Conservation (phyloP, 92 coral and sea anemone species). For the Palythoa grandiflora region DNA sequence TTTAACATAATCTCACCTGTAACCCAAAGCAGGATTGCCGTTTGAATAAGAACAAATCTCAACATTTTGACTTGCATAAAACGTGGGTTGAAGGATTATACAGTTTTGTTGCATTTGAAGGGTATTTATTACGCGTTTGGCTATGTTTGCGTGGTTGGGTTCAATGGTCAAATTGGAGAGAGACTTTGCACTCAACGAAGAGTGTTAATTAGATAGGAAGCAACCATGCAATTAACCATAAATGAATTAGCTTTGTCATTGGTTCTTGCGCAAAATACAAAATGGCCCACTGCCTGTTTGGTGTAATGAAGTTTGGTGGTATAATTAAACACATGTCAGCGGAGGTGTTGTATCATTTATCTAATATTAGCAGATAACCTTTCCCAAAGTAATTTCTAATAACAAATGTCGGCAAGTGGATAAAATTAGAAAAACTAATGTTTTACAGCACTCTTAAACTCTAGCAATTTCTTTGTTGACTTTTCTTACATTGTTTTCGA, state of each 20-base stretch:
- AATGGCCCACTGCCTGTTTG: slow-evolving; percentile 16
- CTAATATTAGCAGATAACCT: slow-evolving; percentile 22
- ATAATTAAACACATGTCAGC: neutral
- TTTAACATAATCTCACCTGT: slow-evolving; percentile 9
- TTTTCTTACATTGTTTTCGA: neutral
- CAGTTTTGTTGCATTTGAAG: neutral
- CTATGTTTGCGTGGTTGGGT: slow-evolving; percentile 35
- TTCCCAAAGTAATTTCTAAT: slow-evolving; percentile 15
- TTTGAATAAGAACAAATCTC: slow-evolving; percentile 21
- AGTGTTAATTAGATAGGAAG: slow-evolving; percentile 19
- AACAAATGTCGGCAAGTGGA: neutral
- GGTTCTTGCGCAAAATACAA: neutral
- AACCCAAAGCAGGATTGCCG: slow-evolving; percentile 25
- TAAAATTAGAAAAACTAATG: neutral
- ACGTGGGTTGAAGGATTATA: neutral
- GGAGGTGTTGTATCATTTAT: slow-evolving; percentile 20
- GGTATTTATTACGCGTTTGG: slow-evolving; percentile 5
- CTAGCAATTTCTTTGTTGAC: neutral
- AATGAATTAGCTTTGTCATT: slow-evolving; percentile 8
- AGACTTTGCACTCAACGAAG: neutral
- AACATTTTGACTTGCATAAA: slow-evolving; percentile 18
- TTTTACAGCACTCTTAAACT: neutral
- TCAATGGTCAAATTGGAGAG: slow-evolving; percentile 9
- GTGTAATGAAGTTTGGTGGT: neutral
- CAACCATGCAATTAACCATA: slow-evolving; percentile 19